phyloP scores from a whole-genome alignment of 2,888 invertebrate species.

The Meteorus cinctellus region DNA sequence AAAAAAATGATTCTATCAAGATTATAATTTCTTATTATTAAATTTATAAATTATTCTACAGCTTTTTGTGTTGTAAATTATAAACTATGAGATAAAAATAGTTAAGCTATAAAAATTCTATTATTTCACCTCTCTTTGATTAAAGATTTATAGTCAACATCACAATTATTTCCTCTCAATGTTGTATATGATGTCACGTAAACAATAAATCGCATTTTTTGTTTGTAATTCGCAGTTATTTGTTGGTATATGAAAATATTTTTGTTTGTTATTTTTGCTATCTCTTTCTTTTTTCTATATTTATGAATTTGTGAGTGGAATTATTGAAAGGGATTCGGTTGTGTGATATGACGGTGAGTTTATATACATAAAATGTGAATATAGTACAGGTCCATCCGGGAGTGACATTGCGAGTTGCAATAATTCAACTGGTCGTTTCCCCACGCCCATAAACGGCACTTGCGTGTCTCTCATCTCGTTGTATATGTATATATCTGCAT shows the following conservation, averaged over 20 bases:
- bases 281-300: not conserved
- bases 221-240: not conserved
- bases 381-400: constrained; percentile 7
- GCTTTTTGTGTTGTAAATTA: too few species aligned
- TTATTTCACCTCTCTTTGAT: too few species aligned
- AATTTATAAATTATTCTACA: too few species aligned
- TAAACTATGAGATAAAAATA: too few species aligned
- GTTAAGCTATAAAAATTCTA: too few species aligned
- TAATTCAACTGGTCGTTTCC: constrained; percentile 29
- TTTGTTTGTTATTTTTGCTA: not conserved
- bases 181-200: too few species aligned
- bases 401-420: constrained; percentile 22
- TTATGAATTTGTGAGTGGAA: not conserved
- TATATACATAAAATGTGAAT: constrained; percentile 1
- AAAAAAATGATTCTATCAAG: too few species aligned
- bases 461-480: constrained; percentile 26
- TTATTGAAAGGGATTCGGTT: not conserved
- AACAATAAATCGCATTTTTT: not conserved
- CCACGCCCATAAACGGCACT: constrained; percentile 25
- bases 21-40: too few species aligned
- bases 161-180: too few species aligned
- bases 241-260: not conserved
- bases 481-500: not conserved
- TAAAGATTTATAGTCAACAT: too few species aligned
- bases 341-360: constrained; percentile 16